Evolutionary conservation across 2,888 invertebrate genomes (phyloP).

Genomic region (Mellilla xanthometata): DNA sequence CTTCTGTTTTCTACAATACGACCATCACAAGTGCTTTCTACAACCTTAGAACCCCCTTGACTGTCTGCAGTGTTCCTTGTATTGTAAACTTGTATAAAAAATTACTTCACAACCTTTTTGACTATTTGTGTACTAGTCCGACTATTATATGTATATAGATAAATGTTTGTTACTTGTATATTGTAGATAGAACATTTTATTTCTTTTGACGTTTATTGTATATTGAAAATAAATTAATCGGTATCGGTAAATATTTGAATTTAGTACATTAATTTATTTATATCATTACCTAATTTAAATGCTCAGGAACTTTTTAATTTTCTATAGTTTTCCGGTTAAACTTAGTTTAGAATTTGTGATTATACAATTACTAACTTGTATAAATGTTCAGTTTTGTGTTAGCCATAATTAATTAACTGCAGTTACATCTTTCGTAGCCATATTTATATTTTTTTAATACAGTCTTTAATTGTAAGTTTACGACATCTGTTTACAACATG

Average conservation of each 20-base stretch:
- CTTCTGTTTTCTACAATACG: no score
- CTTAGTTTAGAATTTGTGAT: constrained; percentile 45
- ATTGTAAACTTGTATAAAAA: constrained; percentile 71
- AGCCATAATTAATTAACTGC: constrained; percentile 50
- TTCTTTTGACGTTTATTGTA: constrained; percentile 77
- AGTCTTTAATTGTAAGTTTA: constrained; percentile 75
- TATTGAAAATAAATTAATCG: constrained; percentile 66
- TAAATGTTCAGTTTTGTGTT: constrained; percentile 56
- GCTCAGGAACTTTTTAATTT: constrained; percentile 66
- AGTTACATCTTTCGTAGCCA: constrained; percentile 72
- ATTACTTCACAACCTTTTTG: constrained; percentile 56
- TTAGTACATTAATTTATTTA: constrained; percentile 72
- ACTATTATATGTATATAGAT: constrained; percentile 80
- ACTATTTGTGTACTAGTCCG: constrained; percentile 79
- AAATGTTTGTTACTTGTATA: constrained; percentile 82
- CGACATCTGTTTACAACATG: constrained; percentile 75
- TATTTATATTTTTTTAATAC: constrained; percentile 79
- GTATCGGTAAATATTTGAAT: constrained; percentile 58
- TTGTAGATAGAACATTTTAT: constrained; percentile 81
- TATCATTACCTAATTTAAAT: constrained; percentile 55
- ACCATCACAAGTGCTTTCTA: constrained; percentile 15
- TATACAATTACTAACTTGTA: constrained; percentile 53
- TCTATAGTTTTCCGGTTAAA: constrained; percentile 48
- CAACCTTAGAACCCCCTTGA: constrained; percentile 37
- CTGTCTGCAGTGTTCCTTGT: constrained; percentile 55